Evolutionary conservation across 2,888 invertebrate species (phyloP), one percentile per base, ranked within the genome.

Genomic region (Adelphocoris suturalis): DNA sequence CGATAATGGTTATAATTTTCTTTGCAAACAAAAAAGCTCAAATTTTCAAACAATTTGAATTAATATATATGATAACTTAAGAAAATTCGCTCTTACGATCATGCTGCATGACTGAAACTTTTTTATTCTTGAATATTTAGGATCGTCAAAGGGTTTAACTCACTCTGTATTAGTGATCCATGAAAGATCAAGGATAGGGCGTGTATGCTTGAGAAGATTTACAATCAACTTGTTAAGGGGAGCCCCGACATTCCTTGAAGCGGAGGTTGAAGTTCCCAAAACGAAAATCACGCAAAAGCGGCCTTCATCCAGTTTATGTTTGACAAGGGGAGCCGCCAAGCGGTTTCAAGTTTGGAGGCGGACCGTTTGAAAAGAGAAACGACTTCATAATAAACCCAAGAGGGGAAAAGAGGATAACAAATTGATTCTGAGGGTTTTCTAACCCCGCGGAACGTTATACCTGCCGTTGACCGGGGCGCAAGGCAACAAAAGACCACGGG

Each of bases 331-430:
- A 19, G 68, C 68, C 82, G 82, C 46, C 14, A 52, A 52, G 82
- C 19, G 82, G 47, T 82, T 52, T 52, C 27, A 9, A 23, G 82
- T 48, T 61, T 19, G 85, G 19, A 37, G 57, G 13, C 55, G 80
- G 37, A 76, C 48, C 28, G 23, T 88, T 88, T 88, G 28, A 28
- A 78, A 88, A 80, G 88, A 88, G 80, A 80, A 80, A 88, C 52
- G 88, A 78, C 88, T 88, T 88, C 88, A 88, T 88, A 52, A 46
- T 27, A 27, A 27, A 47, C 46, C 48, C 46, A 11, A 46, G 61
- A 28, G 27, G 52, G 61, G 88, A 80, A 80, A 80, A 55, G 80
- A 78, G 88, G 88, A 88, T 88, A 88, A 88, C 88, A 88, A 88
- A 88, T 88, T 88, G 88, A 88, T 88, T 88, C 78, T 52, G 88